Evolutionary conservation across 2,797 vertebrate species (phyloP), one percentile per base, ranked within the genome.

Genomic region (Eleutherodactylus coqui): DNA sequence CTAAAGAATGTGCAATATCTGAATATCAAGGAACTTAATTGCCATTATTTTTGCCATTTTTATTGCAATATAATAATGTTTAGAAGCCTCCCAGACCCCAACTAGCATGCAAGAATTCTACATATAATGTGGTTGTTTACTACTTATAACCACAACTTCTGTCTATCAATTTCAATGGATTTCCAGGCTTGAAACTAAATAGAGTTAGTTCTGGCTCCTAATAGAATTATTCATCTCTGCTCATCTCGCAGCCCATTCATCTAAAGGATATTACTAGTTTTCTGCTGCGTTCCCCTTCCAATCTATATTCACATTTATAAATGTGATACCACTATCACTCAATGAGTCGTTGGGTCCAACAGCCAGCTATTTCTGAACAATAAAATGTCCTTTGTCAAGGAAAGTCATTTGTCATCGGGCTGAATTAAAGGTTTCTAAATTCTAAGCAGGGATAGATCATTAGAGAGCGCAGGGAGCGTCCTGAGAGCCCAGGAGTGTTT

Each of bases 351-450:
- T 84, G 43, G 69, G 32, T 0, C 0, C 36, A 34, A 70, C 45
- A 73, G 67, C 14, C 72, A 10, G 82, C 70, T 51, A 85, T 89
- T 73, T 72, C 77, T 21, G 76, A 87, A 29, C 64, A 85, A 84
- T 83, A 82, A 88, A 89, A 86, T 89, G 79, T 9, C 79, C 82
- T 90, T 89, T 88, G 81, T 43, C 53, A 58, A 55, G 34, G 47
- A 86, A 90, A 89, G 83, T 76, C 14, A 62, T 90, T 91, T 88
- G 87, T 5, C 77, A 79, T 72, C 82, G n/a, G 38, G 24, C 29
- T 67, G 79, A 88, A 86, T 87, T 77, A 88, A 34, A 89, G 45
- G 67, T 45, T 82, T 88, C 53, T 84, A 89, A 89, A 85, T 88
- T 84, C 27, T 73, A 84, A 75, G 87, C 84, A 89, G 88, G 32